Conservation (phyloP, 1,140 invertebrate species). For the Zaprionus tsacasi region DNA sequence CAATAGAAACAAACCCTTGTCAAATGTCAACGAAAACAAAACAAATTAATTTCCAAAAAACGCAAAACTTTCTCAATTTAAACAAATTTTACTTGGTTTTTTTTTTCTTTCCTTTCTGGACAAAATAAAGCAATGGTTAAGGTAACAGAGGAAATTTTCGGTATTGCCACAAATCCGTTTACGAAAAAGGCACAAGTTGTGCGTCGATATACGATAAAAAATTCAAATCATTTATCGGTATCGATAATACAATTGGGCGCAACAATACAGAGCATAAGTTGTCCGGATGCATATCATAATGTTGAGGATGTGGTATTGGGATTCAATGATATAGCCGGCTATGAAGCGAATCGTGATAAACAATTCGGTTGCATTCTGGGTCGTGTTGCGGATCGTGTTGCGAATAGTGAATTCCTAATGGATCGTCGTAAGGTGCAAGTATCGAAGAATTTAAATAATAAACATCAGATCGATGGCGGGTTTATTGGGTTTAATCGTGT, state of each 20-base stretch:
- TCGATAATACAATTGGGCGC: conserved; percentile 86
- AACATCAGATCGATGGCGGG: conserved; percentile 94
- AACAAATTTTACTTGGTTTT: not conserved
- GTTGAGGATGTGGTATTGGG: conserved; percentile 90
- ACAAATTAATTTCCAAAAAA: not conserved
- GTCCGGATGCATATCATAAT: conserved; percentile 89
- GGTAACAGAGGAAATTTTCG: conserved; percentile 72
- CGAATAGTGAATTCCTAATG: conserved; percentile 88
- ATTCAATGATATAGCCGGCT: conserved; percentile 89
- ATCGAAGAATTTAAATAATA: conserved; percentile 88
- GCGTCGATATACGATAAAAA: conserved; percentile 87
- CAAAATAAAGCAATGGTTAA: conserved; percentile 59
- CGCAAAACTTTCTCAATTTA: not conserved
- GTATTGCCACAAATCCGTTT: conserved; percentile 62
- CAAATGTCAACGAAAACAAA: not conserved
- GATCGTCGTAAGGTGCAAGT: conserved; percentile 89
- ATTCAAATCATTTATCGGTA: conserved; percentile 85
- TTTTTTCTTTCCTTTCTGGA: not conserved
- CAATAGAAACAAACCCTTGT: not conserved
- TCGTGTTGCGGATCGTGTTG: conserved; percentile 93
- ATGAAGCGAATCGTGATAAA: conserved; percentile 84
- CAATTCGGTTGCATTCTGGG: conserved; percentile 95
- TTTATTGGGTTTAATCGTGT: conserved; percentile 93
- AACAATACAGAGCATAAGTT: conserved; percentile 89
- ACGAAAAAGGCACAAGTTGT: conserved; percentile 80